Evolutionary conservation across 2,888 invertebrate genomes (phyloP).

Genomic region (Torymus texanus): DNA sequence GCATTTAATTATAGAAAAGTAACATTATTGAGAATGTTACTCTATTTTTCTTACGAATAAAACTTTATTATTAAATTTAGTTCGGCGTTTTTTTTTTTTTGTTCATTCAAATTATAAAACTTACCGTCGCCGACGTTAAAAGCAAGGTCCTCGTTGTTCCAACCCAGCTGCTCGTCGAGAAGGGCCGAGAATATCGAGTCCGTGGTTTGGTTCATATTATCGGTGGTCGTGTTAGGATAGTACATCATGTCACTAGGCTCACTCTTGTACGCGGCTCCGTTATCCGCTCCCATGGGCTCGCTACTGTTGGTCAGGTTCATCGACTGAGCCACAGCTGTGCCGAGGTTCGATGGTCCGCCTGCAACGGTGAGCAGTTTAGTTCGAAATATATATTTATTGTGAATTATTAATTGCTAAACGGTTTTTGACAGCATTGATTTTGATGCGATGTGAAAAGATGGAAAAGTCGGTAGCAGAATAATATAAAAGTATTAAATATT

Average conservation of each 20-base stretch:
- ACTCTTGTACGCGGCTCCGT: constrained; percentile 81
- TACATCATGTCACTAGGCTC: constrained; percentile 87
- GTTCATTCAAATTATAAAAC: constrained; percentile 16
- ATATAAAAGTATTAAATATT: no score
- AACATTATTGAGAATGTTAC: constrained; percentile 12
- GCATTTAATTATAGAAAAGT: not conserved
- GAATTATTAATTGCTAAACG: not conserved
- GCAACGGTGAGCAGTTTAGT: constrained; percentile 67
- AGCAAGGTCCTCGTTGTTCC: constrained; percentile 48
- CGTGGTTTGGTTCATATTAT: constrained; percentile 83
- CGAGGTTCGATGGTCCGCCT: constrained; percentile 79
- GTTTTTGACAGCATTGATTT: not conserved
- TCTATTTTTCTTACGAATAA: constrained; percentile 31
- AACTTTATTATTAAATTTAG: constrained; percentile 40
- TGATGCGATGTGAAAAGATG: not conserved
- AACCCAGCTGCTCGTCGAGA: constrained; percentile 44
- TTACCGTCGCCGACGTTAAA: constrained; percentile 53
- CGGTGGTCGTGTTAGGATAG: constrained; percentile 76
- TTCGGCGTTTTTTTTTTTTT: not conserved
- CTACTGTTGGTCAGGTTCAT: constrained; percentile 87
- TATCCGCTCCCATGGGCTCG: constrained; percentile 80
- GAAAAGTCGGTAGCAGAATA: not conserved
- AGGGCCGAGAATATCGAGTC: constrained; percentile 85
- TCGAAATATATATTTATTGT: constrained; percentile 57
- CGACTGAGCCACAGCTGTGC: constrained; percentile 85